Conservation (phyloP, 2,797 vertebrate genomes). For the Podargus strigoides region DNA sequence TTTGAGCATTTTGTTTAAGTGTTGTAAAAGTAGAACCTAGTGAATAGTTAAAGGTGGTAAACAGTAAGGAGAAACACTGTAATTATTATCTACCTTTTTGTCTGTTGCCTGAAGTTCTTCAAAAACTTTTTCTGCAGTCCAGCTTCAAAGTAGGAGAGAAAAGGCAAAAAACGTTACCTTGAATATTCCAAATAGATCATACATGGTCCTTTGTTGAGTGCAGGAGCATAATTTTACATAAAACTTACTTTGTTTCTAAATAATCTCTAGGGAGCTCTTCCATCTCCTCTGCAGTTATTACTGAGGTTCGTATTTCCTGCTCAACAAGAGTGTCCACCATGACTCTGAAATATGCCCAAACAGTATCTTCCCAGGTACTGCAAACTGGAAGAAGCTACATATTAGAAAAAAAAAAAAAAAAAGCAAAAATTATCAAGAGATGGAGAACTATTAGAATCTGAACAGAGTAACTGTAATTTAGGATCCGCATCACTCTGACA, state of each 20-base stretch:
- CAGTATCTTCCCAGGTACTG: slow-evolving; percentile 94
- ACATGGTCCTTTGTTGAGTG: not conserved
- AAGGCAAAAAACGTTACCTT: not conserved
- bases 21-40: not conserved
- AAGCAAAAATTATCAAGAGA: not conserved
- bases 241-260: slow-evolving; percentile 87
- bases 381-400: slow-evolving; percentile 89
- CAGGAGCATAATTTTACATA: not conserved
- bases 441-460: not conserved
- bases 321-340: slow-evolving; percentile 96
- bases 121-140: slow-evolving; percentile 95
- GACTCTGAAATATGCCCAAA: slow-evolving; percentile 94
- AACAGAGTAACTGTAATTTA: not conserved
- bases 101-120: slow-evolving; percentile 95
- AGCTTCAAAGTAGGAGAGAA: slow-evolving; percentile 76
- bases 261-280: slow-evolving; percentile 90
- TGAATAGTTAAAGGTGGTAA: not conserved
- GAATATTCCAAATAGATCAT: not conserved
- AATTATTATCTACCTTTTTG: slow-evolving; percentile 79
- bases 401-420: not conserved
- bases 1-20: not conserved
- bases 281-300: slow-evolving; percentile 81
- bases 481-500: not conserved
- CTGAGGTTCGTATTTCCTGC: slow-evolving; percentile 89
- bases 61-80: not conserved